These are phyloP conservation scores for Camelus bactrianus DNA, from an alignment of 2,113 vertebrate species.

Conservation along the genomic window DNA sequence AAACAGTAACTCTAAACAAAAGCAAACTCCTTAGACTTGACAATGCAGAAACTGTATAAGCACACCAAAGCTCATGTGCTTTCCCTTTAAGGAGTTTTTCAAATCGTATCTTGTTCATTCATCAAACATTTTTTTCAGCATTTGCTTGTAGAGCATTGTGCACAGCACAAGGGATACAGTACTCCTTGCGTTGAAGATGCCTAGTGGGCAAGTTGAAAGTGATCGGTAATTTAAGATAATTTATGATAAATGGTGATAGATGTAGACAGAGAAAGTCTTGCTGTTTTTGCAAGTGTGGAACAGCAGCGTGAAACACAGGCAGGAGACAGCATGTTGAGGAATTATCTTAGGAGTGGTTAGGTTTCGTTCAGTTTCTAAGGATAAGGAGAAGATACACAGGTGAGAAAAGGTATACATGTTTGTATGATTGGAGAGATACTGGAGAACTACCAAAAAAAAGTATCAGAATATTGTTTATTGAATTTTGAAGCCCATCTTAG, in stretches of 20 bases:
- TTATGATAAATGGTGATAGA: not conserved
- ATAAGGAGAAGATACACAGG: not conserved
- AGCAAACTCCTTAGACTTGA: not conserved
- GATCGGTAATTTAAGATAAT: not conserved
- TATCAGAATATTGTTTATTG: not conserved
- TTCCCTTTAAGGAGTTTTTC: not conserved
- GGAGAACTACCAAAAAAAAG: not conserved
- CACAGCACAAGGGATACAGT: not conserved
- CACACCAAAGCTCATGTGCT: not conserved
- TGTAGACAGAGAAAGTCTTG: not conserved
- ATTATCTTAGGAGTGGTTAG: not conserved
- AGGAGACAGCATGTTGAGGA: not conserved
- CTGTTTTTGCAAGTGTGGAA: not conserved
- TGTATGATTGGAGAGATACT: not conserved
- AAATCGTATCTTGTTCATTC: not conserved
- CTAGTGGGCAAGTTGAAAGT: not conserved
- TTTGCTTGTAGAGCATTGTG: not conserved
- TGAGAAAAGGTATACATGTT: not conserved
- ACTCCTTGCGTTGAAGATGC: not conserved
- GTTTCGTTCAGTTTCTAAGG: not conserved
- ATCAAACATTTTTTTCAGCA: not conserved
- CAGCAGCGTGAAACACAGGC: not conserved
- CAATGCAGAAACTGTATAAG: not conserved
- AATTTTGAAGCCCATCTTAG: not conserved
- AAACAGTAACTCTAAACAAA: not conserved